These are phyloP conservation scores for Pelusios castaneus DNA, from an alignment of 2,113 vertebrate genomes.

Conservation along the genomic window DNA sequence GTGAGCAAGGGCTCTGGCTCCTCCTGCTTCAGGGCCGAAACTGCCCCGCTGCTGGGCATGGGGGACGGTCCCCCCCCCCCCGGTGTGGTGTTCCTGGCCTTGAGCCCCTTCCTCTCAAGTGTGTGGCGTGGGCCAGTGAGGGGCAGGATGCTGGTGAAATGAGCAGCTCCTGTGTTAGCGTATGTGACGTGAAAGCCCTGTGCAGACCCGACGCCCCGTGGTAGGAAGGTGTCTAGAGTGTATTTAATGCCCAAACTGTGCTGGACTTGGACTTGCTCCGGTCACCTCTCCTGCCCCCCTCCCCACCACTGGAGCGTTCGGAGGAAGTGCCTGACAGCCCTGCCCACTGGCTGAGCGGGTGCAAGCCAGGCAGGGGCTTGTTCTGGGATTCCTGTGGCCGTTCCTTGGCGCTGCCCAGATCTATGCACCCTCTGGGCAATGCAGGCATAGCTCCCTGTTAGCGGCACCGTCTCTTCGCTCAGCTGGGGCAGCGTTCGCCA, in stretches of 20 bases:
- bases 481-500: not conserved
- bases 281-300: not conserved
- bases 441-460: not conserved
- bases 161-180: not conserved
- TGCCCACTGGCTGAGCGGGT: fast-evolving
- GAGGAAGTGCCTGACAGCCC: not conserved
- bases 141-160: not conserved
- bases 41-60: not conserved
- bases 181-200: not conserved
- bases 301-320: not conserved
- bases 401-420: not conserved
- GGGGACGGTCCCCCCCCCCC: not conserved
- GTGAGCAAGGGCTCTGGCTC: not conserved
- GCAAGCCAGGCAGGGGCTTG: not conserved
- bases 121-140: not conserved
- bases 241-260: not conserved
- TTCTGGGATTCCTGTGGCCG: not conserved
- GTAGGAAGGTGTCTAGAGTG: not conserved
- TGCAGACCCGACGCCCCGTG: not conserved
- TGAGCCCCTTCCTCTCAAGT: not conserved
- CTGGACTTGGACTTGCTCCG: not conserved
- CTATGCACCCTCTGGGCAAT: not conserved
- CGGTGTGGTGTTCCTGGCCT: not conserved
- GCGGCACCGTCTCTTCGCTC: too few species aligned
- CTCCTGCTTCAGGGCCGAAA: not conserved